Base-by-base conservation (phyloP, 2,888 invertebrate genomes). In the Lithosia quadra region DNA sequence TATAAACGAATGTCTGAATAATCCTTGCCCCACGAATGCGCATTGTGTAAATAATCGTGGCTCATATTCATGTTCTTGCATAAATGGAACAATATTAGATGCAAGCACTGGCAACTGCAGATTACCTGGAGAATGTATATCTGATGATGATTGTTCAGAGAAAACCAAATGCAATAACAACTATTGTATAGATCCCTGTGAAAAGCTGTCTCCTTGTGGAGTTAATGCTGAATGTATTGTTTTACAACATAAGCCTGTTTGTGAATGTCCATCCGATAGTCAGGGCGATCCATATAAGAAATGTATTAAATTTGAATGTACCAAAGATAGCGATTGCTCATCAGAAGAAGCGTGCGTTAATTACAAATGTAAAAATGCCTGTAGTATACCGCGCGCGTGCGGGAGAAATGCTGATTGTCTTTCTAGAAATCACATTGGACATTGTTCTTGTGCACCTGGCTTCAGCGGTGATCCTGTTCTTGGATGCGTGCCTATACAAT, bases 401-500 rank as follows among this genome's bases (percentile, higher is more conserved):
- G 98, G 98, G 0, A 96, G 96, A 74, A 97, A 97, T 85, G 97
- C 98, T 0, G 96, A 96, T 69, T 98, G 98, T 85, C 91, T 96
- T 2, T 96, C 98, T 0, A 95, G 95, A 76, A 97, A 97, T 88
- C 98, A 98, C 84, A 96, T 97, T 62, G 97, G 97, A 0, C 95
- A 97, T 53, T 99, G 99, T 86, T 96, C 96, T n/a, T 99, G 99
- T 87, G 95, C 97, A 80, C 95, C 97, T 33, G 98, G 98, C 59
- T 97, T 96, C 75, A 98, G 98, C 0, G 98, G 98, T 34, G 98
- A 98, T 91, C 97, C 98, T 15, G 97, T 97, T 72, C 95, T 98
- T 73, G 98, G 98, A 18, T 98, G 98, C 86, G 96, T 97, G 34
- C 96, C 97, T 1, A 95, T 98, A 64, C 97, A 98, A 81, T 98